phyloP scores from a whole-genome alignment of 2,797 vertebrate genomes.

The Gambelia wislizenii region DNA sequence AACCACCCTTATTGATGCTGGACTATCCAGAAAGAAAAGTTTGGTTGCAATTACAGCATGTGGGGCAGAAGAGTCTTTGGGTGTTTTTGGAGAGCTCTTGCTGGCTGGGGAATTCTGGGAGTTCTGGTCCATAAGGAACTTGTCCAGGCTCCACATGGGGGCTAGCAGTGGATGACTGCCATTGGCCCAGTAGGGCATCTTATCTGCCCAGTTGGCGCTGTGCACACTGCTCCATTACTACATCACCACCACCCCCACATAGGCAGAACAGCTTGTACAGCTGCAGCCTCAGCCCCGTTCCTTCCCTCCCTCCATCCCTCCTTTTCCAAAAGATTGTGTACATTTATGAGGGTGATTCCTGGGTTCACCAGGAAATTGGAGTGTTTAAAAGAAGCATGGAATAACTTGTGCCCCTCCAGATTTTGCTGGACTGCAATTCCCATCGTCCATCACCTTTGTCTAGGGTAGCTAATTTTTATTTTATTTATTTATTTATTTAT shows the following conservation, averaged over 20 bases:
- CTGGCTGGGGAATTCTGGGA: no score
- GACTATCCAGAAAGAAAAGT: not conserved
- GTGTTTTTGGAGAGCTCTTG: no score
- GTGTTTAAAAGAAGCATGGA: not conserved
- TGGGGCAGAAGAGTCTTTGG: not conserved
- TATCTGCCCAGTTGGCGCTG: not conserved
- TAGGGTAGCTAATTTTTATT: no score
- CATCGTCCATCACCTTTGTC: not conserved
- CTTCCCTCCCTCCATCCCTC: not conserved
- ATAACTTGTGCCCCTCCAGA: not conserved
- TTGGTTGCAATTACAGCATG: not conserved
- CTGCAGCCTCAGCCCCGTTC: not conserved
- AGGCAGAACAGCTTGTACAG: not conserved
- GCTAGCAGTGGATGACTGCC: not conserved
- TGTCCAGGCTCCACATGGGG: no score
- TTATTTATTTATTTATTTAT: no score
- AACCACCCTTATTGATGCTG: not conserved
- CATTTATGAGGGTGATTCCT: not conserved
- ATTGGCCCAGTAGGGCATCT: not conserved
- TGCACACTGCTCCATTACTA: not conserved
- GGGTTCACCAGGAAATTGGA: not conserved
- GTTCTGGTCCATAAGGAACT: no score
- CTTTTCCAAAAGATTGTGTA: not conserved
- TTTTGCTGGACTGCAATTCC: not conserved
- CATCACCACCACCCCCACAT: not conserved